These are phyloP conservation scores for Blastomussa wellsi DNA, from an alignment of 92 coral and sea anemone species.

Conservation along the genomic window DNA sequence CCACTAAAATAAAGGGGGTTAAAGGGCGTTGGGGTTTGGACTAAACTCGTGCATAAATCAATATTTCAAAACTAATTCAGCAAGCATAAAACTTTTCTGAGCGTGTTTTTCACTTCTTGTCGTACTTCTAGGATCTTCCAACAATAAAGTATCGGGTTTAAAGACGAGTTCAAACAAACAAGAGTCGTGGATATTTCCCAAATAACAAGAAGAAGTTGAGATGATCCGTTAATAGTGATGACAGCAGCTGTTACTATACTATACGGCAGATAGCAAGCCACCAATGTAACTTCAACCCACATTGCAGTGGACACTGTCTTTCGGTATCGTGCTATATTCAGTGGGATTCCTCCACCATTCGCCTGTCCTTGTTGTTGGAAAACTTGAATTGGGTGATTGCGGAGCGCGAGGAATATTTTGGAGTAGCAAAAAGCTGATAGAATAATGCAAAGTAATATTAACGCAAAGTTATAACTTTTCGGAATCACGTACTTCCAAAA, in stretches of 20 bases:
- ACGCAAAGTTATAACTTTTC: too few species aligned
- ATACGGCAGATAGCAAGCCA: background rate
- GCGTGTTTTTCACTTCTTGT: background rate
- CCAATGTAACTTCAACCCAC: background rate
- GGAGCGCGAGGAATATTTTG: background rate
- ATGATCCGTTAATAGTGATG: background rate
- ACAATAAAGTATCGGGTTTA: background rate
- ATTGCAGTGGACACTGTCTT: background rate
- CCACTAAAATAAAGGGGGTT: too few species aligned
- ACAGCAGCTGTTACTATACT: background rate
- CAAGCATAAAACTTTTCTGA: background rate
- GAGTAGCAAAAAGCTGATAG: too few species aligned
- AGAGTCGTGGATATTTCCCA: background rate
- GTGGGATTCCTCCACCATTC: background rate
- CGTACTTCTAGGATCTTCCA: background rate
- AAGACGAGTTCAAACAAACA: background rate
- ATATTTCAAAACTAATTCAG: background rate
- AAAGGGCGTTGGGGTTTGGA: too few species aligned
- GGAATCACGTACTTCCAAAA: too few species aligned
- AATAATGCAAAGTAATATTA: too few species aligned
- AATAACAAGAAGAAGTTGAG: background rate
- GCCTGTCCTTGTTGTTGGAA: background rate
- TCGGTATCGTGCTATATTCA: background rate
- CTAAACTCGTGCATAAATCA: background rate
- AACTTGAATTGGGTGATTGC: background rate